These are phyloP conservation scores for Proales similis DNA, from an alignment of 1,140 invertebrate genomes.

Conservation along the genomic window DNA sequence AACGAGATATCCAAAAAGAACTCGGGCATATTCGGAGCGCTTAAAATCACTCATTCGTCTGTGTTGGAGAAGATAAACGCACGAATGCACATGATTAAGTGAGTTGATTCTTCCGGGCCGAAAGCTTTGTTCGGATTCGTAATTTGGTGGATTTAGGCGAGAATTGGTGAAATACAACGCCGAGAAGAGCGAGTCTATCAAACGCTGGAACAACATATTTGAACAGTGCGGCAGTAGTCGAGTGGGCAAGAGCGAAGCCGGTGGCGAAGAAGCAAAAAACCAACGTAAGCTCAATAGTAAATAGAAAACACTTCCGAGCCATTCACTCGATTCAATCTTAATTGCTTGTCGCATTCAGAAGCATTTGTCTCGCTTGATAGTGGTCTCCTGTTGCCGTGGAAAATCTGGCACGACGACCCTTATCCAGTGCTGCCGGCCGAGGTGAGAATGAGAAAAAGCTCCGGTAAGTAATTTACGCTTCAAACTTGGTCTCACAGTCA, in stretches of 20 bases:
- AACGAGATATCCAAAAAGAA: constrained; percentile 33
- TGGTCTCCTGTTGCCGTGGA: not conserved
- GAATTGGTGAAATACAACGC: constrained; percentile 26
- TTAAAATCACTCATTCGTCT: constrained; percentile 35
- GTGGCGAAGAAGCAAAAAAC: not conserved
- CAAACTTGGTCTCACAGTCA: no score
- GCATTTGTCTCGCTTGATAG: not conserved
- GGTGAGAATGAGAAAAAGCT: no score
- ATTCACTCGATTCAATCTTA: not conserved
- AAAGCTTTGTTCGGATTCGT: not conserved
- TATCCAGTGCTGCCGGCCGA: no score
- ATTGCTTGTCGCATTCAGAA: not conserved
- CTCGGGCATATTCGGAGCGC: constrained; percentile 17
- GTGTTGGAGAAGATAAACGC: constrained; percentile 27
- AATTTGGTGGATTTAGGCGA: not conserved
- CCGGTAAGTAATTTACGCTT: no score
- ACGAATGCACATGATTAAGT: constrained; percentile 22
- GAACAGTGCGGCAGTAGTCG: constrained; percentile 2
- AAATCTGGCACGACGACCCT: not conserved
- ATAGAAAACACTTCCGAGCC: not conserved
- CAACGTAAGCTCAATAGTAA: no score
- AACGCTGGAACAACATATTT: constrained; percentile 18
- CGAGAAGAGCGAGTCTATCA: constrained; percentile 26
- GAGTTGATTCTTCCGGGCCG: not conserved
- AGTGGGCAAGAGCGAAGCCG: not conserved